A percentile compares a stretch with the other conserved stretches of the same genome.
Evolutionary conservation across 2,797 vertebrate genomes (phyloP).

Genomic region (Rhynchonycteris naso): DNA sequence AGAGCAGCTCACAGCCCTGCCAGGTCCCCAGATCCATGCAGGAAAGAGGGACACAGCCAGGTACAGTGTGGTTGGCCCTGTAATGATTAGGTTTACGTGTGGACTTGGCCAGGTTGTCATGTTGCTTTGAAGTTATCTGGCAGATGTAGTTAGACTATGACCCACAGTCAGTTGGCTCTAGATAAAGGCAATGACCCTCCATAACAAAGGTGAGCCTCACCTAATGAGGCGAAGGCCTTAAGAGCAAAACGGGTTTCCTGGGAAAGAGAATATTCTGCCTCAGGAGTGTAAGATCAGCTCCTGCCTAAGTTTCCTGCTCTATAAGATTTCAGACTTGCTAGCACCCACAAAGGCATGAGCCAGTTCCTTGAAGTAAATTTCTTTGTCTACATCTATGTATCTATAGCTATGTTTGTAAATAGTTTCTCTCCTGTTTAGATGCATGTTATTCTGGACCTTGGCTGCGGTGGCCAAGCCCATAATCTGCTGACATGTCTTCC

Average conservation of each 20-base stretch:
- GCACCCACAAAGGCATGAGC: neutral
- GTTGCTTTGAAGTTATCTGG: neutral
- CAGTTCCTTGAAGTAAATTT: neutral
- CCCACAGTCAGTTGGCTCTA: neutral
- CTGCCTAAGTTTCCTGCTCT: neutral
- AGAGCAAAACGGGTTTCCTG: neutral
- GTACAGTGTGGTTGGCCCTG: accelerated
- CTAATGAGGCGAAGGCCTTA: neutral
- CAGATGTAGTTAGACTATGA: neutral
- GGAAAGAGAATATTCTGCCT: neutral
- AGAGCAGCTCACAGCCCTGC: no score
- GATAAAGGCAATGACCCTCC: neutral
- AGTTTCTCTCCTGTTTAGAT: neutral
- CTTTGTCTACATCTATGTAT: neutral
- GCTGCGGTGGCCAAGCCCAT: neutral
- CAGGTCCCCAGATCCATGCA: neutral
- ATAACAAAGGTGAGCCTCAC: neutral
- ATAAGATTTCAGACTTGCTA: neutral
- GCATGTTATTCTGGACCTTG: neutral
- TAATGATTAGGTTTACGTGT: neutral
- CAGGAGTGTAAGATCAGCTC: neutral
- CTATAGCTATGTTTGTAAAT: neutral
- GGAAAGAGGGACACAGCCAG: neutral
- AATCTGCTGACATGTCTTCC: no score
- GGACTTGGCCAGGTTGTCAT: neutral